These are phyloP conservation scores for Pogona vitticeps DNA, from an alignment of 2,113 vertebrate genomes.

Conservation along the genomic window DNA sequence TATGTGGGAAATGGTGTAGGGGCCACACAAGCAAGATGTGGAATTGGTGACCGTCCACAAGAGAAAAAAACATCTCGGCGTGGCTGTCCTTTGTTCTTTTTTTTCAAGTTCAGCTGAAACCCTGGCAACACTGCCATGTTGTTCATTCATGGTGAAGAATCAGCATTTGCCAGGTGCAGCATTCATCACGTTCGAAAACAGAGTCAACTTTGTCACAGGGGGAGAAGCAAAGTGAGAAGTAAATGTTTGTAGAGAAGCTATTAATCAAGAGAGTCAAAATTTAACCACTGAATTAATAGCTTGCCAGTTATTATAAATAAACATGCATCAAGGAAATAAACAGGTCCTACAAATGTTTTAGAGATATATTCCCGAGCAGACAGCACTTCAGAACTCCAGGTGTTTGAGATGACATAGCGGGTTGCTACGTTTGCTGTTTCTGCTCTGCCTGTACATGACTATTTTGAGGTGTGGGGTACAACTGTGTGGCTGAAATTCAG, in stretches of 20 bases:
- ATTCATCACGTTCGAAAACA: neutral
- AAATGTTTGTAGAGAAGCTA: conserved; percentile 1
- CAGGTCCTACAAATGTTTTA: neutral
- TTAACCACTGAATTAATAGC: neutral
- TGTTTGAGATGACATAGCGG: too few relatives aligned
- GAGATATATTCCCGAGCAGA: neutral
- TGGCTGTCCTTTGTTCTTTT: neutral
- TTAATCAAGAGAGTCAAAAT: neutral
- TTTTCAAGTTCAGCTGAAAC: neutral
- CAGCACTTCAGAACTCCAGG: too few relatives aligned
- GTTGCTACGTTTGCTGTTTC: too few relatives aligned
- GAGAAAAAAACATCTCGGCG: neutral
- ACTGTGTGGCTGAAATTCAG: too few relatives aligned
- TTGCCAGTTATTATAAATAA: neutral
- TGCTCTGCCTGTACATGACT: too few relatives aligned
- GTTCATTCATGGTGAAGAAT: neutral
- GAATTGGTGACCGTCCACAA: neutral
- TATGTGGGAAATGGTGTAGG: neutral
- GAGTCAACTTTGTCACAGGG: neutral
- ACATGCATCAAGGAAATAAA: neutral
- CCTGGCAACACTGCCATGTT: neutral
- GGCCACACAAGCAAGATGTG: neutral
- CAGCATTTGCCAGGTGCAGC: neutral
- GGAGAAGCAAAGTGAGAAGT: neutral
- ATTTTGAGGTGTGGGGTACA: too few relatives aligned